These are phyloP conservation scores for Myiagra hebetior DNA, from an alignment of 2,113 vertebrate species.

Conservation along the genomic window DNA sequence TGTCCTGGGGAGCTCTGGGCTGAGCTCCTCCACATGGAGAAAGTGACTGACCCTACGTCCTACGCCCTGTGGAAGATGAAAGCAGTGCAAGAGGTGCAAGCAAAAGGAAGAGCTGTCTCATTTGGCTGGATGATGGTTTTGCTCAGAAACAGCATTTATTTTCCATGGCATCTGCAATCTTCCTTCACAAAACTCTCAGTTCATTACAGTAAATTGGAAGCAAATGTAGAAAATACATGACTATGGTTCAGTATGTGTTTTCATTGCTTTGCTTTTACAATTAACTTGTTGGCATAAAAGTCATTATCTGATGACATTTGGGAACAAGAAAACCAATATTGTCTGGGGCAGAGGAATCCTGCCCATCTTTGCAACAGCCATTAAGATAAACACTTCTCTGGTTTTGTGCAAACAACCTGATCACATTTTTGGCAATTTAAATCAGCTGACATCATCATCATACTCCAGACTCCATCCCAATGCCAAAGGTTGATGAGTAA, in stretches of 20 bases:
- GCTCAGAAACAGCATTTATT: neutral
- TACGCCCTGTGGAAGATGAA: neutral
- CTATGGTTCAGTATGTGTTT: slow-evolving; percentile 39
- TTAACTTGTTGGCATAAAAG: slow-evolving; percentile 73
- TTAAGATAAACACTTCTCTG: slow-evolving; percentile 55
- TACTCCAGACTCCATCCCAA: slow-evolving; percentile 9
- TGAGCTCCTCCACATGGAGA: neutral
- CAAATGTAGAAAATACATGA: slow-evolving; percentile 23
- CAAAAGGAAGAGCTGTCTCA: neutral
- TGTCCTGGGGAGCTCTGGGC: neutral
- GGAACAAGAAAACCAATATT: slow-evolving; percentile 15
- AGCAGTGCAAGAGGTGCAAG: neutral
- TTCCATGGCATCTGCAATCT: neutral
- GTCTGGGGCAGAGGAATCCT: slow-evolving; percentile 47
- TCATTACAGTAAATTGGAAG: slow-evolving; percentile 57
- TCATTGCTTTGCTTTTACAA: slow-evolving; percentile 68
- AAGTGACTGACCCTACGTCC: accelerated
- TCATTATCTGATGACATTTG: slow-evolving; percentile 60
- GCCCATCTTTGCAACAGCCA: slow-evolving; percentile 41
- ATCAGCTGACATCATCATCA: neutral
- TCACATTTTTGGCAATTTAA: slow-evolving; percentile 56
- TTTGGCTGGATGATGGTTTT: neutral
- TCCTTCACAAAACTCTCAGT: neutral
- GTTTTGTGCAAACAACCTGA: slow-evolving; percentile 36
- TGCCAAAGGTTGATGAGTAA: slow-evolving; percentile 29